These are phyloP conservation scores for Drosophila diplacantha DNA, from an alignment of 2,888 invertebrate species.

Conservation along the genomic window DNA sequence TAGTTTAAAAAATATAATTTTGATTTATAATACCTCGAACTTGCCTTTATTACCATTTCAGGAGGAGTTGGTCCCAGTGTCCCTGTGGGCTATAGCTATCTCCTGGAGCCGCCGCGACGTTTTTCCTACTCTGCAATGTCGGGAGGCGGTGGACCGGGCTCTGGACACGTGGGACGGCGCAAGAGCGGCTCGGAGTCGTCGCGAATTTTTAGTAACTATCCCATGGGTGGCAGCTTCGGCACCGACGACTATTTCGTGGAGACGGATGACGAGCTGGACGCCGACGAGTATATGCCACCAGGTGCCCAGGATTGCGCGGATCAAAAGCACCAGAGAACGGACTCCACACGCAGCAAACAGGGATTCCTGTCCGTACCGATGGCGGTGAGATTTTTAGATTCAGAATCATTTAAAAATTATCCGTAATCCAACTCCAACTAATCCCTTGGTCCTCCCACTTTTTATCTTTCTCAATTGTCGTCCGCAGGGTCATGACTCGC, in stretches of 20 bases:
- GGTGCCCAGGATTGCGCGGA: constrained; percentile 59
- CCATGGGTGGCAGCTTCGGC: constrained; percentile 78
- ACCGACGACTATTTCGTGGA: constrained; percentile 78
- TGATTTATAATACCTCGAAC: not conserved
- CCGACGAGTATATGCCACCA: constrained; percentile 78
- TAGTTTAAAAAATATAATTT: not conserved
- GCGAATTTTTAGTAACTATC: constrained; percentile 77
- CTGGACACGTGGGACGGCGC: constrained; percentile 76
- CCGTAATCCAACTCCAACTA: too few relatives aligned
- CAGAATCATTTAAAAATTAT: not conserved
- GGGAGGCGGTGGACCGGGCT: constrained; percentile 71
- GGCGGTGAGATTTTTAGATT: constrained; percentile 62
- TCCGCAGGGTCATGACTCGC: constrained; percentile 77
- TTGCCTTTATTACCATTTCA: constrained; percentile 46
- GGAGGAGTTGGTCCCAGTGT: constrained; percentile 79
- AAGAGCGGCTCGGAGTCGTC: constrained; percentile 82
- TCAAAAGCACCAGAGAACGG: constrained; percentile 67
- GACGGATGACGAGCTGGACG: constrained; percentile 78
- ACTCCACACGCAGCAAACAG: constrained; percentile 75
- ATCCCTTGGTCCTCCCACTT: too few relatives aligned
- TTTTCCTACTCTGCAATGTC: constrained; percentile 79
- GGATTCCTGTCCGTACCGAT: constrained; percentile 77
- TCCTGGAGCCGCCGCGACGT: constrained; percentile 84
- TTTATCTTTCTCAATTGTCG: not conserved
- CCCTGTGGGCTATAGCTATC: constrained; percentile 84